Percentiles rank a stretch among this genome's conserved stretches.
Evolutionary conservation across 2,797 vertebrate genomes (phyloP).

Genomic region (Anableps anableps): DNA sequence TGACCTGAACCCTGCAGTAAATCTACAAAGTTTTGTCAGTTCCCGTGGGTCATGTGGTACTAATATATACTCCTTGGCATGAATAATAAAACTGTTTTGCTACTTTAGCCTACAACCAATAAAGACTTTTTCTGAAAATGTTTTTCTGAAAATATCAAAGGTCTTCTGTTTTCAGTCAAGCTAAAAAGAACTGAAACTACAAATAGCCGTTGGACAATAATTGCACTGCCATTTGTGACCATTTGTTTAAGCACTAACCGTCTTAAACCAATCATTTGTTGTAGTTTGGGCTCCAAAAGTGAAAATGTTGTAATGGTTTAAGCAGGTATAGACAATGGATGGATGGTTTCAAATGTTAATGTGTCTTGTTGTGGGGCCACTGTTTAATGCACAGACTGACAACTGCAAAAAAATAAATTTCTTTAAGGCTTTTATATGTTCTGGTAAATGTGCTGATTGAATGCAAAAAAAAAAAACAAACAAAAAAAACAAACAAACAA

Average conservation of each 20-base stretch:
- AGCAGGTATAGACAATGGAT: background rate
- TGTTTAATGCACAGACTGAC: background rate
- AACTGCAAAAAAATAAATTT: background rate
- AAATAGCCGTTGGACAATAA: background rate
- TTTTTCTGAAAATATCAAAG: too few species aligned
- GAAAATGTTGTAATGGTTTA: background rate
- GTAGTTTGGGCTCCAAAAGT: background rate
- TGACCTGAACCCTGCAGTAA: too few species aligned
- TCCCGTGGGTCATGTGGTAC: too few species aligned
- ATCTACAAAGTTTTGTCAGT: too few species aligned
- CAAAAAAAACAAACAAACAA: too few species aligned
- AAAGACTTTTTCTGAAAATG: background rate
- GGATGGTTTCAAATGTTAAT: background rate
- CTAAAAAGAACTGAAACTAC: background rate
- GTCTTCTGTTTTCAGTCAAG: background rate
- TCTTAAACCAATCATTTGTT: too few species aligned
- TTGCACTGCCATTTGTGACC: too few species aligned
- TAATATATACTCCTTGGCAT: background rate
- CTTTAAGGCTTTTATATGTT: background rate
- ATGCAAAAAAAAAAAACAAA: too few species aligned
- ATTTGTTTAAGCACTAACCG: too few species aligned
- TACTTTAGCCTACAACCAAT: too few species aligned
- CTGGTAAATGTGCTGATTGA: background rate
- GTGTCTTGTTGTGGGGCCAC: background rate
- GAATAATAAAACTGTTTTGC: background rate